A percentile compares a stretch with the other conserved stretches of the same genome.
These are phyloP conservation scores for Temnothorax curvispinosus DNA, from an alignment of 1,140 invertebrate genomes.

Conservation along the genomic window DNA sequence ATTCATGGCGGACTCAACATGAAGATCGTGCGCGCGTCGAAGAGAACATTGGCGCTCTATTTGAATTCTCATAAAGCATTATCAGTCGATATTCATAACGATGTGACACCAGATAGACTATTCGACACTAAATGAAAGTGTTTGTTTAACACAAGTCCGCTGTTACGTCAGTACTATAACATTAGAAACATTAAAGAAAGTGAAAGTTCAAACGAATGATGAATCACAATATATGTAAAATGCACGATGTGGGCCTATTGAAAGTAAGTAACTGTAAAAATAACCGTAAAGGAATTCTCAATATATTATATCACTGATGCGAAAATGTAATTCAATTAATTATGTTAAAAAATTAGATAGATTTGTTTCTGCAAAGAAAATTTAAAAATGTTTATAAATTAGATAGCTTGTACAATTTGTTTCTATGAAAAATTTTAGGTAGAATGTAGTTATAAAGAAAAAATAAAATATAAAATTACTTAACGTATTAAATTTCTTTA, in stretches of 20 bases:
- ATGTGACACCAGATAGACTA: background rate
- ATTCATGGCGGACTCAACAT: background rate
- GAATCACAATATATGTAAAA: background rate
- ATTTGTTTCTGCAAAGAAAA: background rate
- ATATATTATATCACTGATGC: background rate
- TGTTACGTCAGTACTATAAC: background rate
- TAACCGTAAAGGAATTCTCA: background rate
- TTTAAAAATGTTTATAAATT: background rate
- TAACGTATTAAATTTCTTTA: background rate
- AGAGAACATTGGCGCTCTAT: conserved; percentile 44
- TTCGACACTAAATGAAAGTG: background rate
- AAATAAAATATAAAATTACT: background rate
- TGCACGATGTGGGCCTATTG: background rate
- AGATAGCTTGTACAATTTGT: background rate
- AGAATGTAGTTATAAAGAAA: background rate
- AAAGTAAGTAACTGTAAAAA: conserved; percentile 37
- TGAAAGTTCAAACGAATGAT: background rate
- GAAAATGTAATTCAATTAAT: background rate
- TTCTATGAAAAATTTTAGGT: background rate
- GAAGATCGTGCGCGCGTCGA: background rate
- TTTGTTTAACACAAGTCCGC: background rate
- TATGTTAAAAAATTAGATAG: background rate
- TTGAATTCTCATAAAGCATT: conserved; percentile 25
- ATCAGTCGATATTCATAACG: background rate
- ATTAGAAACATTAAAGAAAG: background rate